Base-by-base conservation (phyloP, 2,888 invertebrate species). In the Phrixothrix hirtus region DNA sequence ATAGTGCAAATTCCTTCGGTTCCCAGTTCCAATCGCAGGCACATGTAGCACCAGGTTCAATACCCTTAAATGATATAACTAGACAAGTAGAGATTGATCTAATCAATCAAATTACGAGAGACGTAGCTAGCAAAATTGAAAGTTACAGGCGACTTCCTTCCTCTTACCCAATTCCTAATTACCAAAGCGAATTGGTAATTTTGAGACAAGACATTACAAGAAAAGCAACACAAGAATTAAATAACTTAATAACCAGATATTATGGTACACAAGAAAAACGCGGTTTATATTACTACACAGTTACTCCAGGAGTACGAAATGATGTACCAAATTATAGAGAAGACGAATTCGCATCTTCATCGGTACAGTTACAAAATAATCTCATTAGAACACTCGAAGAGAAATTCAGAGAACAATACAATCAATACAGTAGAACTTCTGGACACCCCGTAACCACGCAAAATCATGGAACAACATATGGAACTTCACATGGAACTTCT, bases 251-350 rank as follows among this genome's bases (percentile, higher is more conserved):
- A 13, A 51, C 63, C 7, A 63, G 59, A 17, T 64, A 68, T 16
- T 75, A 74, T 49, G 74, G 74, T 2, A 63, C 51, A n/a, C 73
- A 74, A 59, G 56, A 65, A 14, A 57, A 64, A 47, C 61, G 63
- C 30, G 65, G 68, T 36, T 63, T 65, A 55, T 73, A 70, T 37
- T n/a, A n/a, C n/a, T 66, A 61, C 25, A 53, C 63, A 6, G 60
- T 65, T 10, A 42, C 51, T 13, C 57, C 48, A 31, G 66, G 67
- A 6, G 56, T 64, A 2, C 51, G 49, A 2, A 64, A 62, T n/a
- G 58, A 56, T 6, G 64, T 70, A 16, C 67, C 66, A 35, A 74
- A 73, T 49, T 75, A 73, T 57, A 66, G 67, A 44, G 36, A 61
- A 9, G 65, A 62, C 12, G 75, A 73, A 57, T 65, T 73, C 34